Evolutionary conservation across 2,113 vertebrate genomes (phyloP), one percentile per base, ranked within the genome.

Genomic region (Marcusenius ussheri): DNA sequence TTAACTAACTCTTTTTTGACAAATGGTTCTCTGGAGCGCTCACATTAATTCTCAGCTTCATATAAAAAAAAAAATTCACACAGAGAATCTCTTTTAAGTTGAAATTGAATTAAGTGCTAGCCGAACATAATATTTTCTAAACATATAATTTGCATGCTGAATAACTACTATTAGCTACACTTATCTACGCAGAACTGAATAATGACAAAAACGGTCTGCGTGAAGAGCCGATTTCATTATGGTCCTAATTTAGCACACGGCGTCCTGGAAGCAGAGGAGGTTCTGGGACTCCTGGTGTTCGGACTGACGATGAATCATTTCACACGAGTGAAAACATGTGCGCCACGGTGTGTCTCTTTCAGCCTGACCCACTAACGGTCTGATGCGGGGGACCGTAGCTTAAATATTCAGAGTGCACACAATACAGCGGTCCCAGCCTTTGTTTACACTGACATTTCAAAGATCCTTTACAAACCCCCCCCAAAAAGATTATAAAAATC

Each of bases 401-500:
- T n/a, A 89, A 80, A 84, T 85, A 84, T 62, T 85, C 80, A 46
- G 51, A 45, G 24, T 51, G 51, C 35, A 47, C 19, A 39, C 83
- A 90, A 70, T 56, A n/a, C 83, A 70, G 56, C 62, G 10, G 46
- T 13, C 83, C 45, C 39, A 49, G 83, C 89, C 45, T 62, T 90
- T 90, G 83, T 90, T 66, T 62, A 62, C 77, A 83, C 7, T 83
- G 89, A 62, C 56, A 77, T 77, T 47, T 88, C 85, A 87, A 77
- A 90, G 66, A 88, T 51, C 62, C 62, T 58, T 90, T 90, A 47
- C 62, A 50, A 58, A 10, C 11, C 84, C 47, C 27, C 85, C 35
- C 39, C 11, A 42, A 88, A 88, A 74, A 90, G 89, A 51, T 50
- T 66, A 90, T 90, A 90, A 90, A 89, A 88, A 80, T 90, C 62